Evolutionary conservation across 2,797 vertebrate species (phyloP), one percentile per base, ranked within the genome.

Genomic region (Sebastolobus altivelis): DNA sequence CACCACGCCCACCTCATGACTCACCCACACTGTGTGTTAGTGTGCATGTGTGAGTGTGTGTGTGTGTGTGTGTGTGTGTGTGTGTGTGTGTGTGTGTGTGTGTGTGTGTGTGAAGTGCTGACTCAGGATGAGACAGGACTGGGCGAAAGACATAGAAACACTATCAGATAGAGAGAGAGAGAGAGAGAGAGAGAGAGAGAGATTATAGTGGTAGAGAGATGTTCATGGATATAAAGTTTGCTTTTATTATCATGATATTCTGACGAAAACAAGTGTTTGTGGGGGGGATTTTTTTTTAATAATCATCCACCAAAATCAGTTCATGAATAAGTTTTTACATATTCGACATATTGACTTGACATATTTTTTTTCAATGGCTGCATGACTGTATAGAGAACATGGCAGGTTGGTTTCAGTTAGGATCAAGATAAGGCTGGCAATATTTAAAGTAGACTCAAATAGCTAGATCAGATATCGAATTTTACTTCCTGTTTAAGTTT

Each of bases 1-100:
- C 29, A 75, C 72, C 73, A 81, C 80, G 58, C 83, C 85, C 70
- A 74, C 62, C 31, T 25, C 40, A 56, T 76, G 80, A 88, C 66
- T 81, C 75, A 85, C 70, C n/a, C 54, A 22, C 71, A 54, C 25
- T 49, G 27, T 77, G 59, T 70, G 46, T 66, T 2, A 43, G 43
- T 55, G 77, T 81, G 83, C 62, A 29, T 72, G 59, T 46, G 49
- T 68, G 58, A 63, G 55, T 65, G 74, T 68, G 49, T 29, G 29
- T 40, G 63, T 63, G 55, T 54, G 35, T 65, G 66, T 73, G 63
- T 54, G 33, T 76, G 56, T 72, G 54, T 65, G 72, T 54, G 35
- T 65, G 66, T 73, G 63, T 54, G 33, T 76, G 56, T 72, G 54
- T 65, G 72, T 80, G 77, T 68, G 37, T 72, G 56, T 46, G 46